These are phyloP conservation scores for Pseudopipra pipra DNA, from an alignment of 2,113 vertebrate genomes.

Conservation along the genomic window DNA sequence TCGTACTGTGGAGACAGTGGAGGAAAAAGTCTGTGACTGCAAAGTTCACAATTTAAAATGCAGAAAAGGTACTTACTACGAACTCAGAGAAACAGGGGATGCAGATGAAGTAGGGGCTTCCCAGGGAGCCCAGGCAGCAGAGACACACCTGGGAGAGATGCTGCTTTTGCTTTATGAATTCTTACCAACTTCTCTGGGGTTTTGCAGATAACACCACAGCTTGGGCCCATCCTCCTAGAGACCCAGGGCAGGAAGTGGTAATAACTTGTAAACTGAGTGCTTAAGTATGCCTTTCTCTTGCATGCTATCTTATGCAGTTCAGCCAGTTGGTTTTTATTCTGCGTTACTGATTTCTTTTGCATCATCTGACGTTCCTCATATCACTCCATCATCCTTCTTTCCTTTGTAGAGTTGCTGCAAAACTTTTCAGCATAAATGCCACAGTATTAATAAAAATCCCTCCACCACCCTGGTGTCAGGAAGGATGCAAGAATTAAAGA, in stretches of 20 bases:
- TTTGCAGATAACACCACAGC: neutral
- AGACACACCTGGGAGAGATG: neutral
- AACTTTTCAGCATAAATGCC: neutral
- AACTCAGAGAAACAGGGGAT: neutral
- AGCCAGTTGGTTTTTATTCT: neutral
- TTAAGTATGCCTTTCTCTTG: neutral
- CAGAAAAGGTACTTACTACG: neutral
- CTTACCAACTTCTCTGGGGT: neutral
- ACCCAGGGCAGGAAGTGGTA: neutral
- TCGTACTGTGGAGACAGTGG: neutral
- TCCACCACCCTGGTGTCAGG: neutral
- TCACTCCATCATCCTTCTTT: neutral
- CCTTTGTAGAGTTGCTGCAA: neutral
- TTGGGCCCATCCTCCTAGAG: neutral
- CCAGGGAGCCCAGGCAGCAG: neutral
- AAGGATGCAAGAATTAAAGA: constrained; percentile 23
- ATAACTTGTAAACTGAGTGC: neutral
- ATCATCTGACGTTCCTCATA: neutral
- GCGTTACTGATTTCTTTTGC: neutral
- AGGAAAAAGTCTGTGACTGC: neutral
- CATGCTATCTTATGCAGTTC: neutral
- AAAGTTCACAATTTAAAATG: neutral
- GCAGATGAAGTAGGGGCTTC: neutral
- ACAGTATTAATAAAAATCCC: neutral
- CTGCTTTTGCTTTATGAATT: neutral